Conservation (phyloP, 2,113 vertebrate species). For the Marcusenius ussheri region DNA sequence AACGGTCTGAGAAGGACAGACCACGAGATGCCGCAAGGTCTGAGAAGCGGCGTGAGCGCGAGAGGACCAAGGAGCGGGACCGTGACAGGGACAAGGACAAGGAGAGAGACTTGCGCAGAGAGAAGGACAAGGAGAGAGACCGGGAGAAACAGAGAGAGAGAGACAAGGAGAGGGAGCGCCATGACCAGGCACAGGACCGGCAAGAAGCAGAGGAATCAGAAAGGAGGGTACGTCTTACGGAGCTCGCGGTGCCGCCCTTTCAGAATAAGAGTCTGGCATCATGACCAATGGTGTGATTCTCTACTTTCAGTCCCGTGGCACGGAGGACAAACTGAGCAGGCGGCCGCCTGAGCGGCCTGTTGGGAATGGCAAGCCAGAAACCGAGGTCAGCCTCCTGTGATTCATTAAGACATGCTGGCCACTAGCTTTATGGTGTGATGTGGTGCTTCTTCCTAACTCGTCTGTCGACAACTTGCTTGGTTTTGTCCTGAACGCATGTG, state of each 20-base stretch:
- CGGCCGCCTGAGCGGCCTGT: constrained; percentile 34
- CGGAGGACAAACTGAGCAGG: constrained; percentile 43
- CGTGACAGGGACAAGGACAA: constrained; percentile 44
- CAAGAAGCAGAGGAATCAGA: constrained; percentile 40
- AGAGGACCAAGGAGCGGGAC: constrained; percentile 53
- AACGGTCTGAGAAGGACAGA: constrained; percentile 49
- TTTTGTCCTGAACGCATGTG: neutral
- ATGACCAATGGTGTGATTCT: neutral
- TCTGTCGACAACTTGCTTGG: neutral
- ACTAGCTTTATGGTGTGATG: no score
- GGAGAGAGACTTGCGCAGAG: constrained; percentile 44
- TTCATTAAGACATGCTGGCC: neutral
- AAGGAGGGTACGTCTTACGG: constrained; percentile 53
- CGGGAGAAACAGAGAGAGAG: constrained; percentile 39
- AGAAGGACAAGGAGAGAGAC: constrained; percentile 34
- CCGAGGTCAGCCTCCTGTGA: constrained; percentile 36
- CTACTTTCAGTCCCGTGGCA: constrained; percentile 38
- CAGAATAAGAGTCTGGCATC: constrained; percentile 19
- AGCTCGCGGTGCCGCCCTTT: neutral
- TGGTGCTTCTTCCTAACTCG: neutral
- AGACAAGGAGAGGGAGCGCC: constrained; percentile 41
- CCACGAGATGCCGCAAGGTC: constrained; percentile 52
- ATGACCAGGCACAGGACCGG: constrained; percentile 30
- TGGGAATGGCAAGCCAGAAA: constrained; percentile 43
- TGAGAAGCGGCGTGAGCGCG: constrained; percentile 34